Conservation (phyloP, 2,113 vertebrate species). For the Papio anubis region DNA sequence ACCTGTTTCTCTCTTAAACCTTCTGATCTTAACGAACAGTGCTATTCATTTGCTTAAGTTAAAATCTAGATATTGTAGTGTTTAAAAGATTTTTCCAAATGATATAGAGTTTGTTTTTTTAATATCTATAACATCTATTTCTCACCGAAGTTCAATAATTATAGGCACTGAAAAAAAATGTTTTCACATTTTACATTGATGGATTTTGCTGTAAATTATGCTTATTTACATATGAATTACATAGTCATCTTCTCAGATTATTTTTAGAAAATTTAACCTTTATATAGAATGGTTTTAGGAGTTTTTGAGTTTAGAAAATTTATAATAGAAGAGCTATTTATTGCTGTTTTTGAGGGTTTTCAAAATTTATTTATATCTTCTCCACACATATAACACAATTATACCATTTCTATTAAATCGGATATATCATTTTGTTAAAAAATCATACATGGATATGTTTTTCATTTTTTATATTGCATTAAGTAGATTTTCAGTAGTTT, state of each 20-base stretch:
- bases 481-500: neutral
- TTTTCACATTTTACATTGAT: neutral
- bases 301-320: neutral
- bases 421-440: neutral
- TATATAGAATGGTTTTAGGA: neutral
- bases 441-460: neutral
- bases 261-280: neutral
- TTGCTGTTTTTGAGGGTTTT: neutral
- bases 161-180: neutral
- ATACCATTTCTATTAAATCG: no score
- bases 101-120: neutral
- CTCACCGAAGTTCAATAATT: neutral
- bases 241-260: neutral
- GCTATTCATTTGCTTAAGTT: neutral
- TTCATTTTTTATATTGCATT: neutral
- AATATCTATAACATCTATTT: neutral
- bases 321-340: neutral
- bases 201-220: neutral
- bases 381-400: neutral
- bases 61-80: neutral
- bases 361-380: neutral
- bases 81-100: neutral
- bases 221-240: slow-evolving; percentile 4
- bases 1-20: neutral
- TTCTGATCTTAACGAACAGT: neutral